phyloP scores from a whole-genome alignment of 2,888 invertebrate species.

The Agriopis marginaria region DNA sequence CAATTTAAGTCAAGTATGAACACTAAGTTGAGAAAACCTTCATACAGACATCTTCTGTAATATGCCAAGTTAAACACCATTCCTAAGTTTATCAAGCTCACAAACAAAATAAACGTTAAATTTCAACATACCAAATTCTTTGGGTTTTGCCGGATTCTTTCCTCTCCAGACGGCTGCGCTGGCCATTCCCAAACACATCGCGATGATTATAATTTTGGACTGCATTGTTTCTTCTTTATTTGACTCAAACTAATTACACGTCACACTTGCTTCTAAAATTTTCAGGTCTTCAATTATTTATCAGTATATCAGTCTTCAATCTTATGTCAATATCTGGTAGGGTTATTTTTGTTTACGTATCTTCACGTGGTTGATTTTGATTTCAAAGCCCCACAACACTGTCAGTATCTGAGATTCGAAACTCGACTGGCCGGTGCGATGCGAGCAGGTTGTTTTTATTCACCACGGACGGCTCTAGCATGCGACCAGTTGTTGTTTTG shows the following conservation, averaged over 20 bases:
- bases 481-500: slow-evolving; percentile 20
- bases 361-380: slow-evolving; percentile 15
- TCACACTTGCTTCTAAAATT: slow-evolving; percentile 26
- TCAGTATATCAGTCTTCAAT: background rate
- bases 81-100: background rate
- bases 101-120: background rate
- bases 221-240: slow-evolving; percentile 59
- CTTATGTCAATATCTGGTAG: background rate
- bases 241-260: slow-evolving; percentile 3
- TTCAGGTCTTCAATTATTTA: slow-evolving; percentile 5
- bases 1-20: background rate
- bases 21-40: no score
- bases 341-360: slow-evolving; percentile 5
- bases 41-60: background rate
- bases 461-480: slow-evolving; percentile 46
- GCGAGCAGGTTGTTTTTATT: slow-evolving; percentile 71
- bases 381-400: slow-evolving; percentile 17
- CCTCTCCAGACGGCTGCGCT: slow-evolving; percentile 65
- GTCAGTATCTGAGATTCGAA: slow-evolving; percentile 43
- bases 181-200: slow-evolving; percentile 60
- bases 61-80: background rate
- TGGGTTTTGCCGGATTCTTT: slow-evolving; percentile 62
- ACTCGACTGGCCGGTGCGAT: slow-evolving; percentile 62
- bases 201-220: slow-evolving; percentile 64
- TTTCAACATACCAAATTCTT: slow-evolving; percentile 65